Evolutionary conservation across 2,113 vertebrate species (phyloP).

Genomic region (Forbesichthys agassizii): DNA sequence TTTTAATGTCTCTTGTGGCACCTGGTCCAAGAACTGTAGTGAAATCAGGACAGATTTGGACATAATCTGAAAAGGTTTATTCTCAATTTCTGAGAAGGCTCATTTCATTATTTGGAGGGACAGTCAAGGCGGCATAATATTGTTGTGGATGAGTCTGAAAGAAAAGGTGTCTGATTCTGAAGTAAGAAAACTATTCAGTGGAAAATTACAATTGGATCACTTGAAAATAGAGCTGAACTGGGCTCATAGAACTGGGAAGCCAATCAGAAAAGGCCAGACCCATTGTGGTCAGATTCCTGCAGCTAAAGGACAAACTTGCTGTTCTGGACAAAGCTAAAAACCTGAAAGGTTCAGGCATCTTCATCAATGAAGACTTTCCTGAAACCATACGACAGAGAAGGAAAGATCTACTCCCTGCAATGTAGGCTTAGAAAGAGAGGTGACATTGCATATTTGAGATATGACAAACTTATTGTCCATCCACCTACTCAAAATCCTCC

Average conservation of each 20-base stretch:
- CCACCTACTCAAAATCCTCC: slow-evolving; percentile 7
- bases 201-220: too few species aligned
- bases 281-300: too few species aligned
- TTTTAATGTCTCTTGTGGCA: too few species aligned
- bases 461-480: slow-evolving; percentile 19
- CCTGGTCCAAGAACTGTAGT: not conserved
- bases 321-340: slow-evolving; percentile 20
- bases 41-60: slow-evolving; percentile 17
- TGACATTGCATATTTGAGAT: slow-evolving; percentile 22
- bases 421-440: slow-evolving; percentile 3
- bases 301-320: too few species aligned
- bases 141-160: slow-evolving; percentile 2
- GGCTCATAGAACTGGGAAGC: too few species aligned
- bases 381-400: slow-evolving; percentile 10
- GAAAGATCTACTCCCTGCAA: not conserved
- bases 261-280: too few species aligned
- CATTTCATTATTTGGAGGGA: slow-evolving; percentile 8
- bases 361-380: slow-evolving; percentile 13
- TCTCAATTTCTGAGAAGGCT: slow-evolving; percentile 18
- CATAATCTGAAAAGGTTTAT: slow-evolving; percentile 5
- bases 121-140: slow-evolving; percentile 13
- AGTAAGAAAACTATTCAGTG: slow-evolving; percentile 9
- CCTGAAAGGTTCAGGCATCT: slow-evolving; percentile 9
- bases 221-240: too few species aligned
- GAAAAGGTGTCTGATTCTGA: slow-evolving; percentile 15